A percentile compares a stretch with the other conserved stretches of the same genome.
Conservation (phyloP, 2,113 vertebrate species). For the Benitochromis conjunctus region DNA sequence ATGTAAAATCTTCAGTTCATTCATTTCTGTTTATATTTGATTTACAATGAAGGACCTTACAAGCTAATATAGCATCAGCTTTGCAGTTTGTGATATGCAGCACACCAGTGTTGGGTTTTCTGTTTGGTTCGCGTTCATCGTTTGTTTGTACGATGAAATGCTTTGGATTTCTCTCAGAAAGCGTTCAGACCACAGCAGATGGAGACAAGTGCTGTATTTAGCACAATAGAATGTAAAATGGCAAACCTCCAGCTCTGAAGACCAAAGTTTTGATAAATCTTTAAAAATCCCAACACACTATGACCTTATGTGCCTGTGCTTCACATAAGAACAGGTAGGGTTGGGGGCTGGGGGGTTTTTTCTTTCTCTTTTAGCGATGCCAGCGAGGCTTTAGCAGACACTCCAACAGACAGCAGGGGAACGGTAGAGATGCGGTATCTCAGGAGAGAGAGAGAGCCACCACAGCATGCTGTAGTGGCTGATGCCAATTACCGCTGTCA, state of each 20-base stretch:
- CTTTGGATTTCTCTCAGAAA: neutral
- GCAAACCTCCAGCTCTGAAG: neutral
- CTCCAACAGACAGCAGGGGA: conserved; percentile 14
- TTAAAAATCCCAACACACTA: neutral
- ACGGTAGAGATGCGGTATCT: conserved; percentile 31
- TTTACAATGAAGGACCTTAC: neutral
- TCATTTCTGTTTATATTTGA: neutral
- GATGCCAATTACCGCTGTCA: conserved; percentile 68
- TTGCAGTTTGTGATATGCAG: neutral
- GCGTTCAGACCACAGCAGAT: neutral
- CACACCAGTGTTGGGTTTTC: neutral
- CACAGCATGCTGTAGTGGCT: conserved; percentile 28
- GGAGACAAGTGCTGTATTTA: neutral
- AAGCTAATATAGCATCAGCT: neutral
- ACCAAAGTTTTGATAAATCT: neutral
- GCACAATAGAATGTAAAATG: neutral
- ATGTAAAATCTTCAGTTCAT: neutral
- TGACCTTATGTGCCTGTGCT: conserved; percentile 17
- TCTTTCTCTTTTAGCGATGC: neutral
- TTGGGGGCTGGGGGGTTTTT: neutral
- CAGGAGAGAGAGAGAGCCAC: conserved; percentile 32
- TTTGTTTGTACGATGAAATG: neutral
- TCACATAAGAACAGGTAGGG: neutral
- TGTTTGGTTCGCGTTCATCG: neutral
- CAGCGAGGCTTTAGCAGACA: conserved; percentile 13